Percentiles rank a stretch among this genome's conserved stretches.
phyloP scores from a whole-genome alignment of 2,888 invertebrate genomes.

The Mallateleia sp. region DNA sequence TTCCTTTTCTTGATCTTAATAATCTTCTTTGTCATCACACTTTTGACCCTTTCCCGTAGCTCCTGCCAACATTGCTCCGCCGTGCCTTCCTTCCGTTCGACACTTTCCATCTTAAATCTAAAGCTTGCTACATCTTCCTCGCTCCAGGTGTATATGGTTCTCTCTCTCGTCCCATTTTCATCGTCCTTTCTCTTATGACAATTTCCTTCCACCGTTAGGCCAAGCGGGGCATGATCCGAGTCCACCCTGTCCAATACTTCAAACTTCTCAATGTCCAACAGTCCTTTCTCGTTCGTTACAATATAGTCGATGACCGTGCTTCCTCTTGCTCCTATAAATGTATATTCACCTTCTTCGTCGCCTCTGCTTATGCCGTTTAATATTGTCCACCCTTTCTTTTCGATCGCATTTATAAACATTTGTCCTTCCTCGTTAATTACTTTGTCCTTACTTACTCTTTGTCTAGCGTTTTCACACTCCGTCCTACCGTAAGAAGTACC shows the following conservation, averaged over 20 bases:
- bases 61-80: no score
- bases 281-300: slow-evolving; percentile 28
- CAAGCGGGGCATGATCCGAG: slow-evolving; percentile 66
- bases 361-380: slow-evolving; percentile 53
- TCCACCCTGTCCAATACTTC: slow-evolving; percentile 51
- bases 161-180: neutral
- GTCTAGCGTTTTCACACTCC: neutral
- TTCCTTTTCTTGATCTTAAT: neutral
- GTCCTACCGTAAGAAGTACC: neutral
- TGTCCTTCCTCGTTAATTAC: slow-evolving; percentile 33
- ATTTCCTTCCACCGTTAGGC: slow-evolving; percentile 2
- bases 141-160: neutral
- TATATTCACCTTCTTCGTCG: slow-evolving; percentile 61
- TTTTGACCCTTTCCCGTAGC: neutral
- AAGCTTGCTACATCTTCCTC: slow-evolving; percentile 8
- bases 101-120: neutral
- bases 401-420: slow-evolving; percentile 32
- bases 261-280: slow-evolving; percentile 31
- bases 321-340: slow-evolving; percentile 60
- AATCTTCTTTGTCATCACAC: neutral
- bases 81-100: no score
- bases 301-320: slow-evolving; percentile 71
- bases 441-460: slow-evolving; percentile 35
- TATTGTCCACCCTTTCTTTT: slow-evolving; percentile 33
- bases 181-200: neutral